Base-by-base conservation (phyloP, 1,140 invertebrate genomes). In the Drosophila ananassae region DNA sequence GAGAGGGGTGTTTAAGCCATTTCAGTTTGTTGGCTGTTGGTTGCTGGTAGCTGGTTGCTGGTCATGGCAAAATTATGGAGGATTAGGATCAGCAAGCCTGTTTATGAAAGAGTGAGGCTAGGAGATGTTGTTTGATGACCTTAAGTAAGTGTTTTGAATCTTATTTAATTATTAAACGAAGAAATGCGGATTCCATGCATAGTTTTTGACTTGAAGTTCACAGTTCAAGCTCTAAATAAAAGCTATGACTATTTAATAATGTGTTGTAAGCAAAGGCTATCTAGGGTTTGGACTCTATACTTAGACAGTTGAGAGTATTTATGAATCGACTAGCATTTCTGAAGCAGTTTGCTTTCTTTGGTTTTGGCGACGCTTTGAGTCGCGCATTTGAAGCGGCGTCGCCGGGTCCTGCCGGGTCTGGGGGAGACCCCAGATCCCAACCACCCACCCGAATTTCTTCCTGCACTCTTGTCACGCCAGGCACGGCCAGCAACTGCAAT, bases 401-500 rank as follows among this genome's bases (percentile, higher is more conserved):
- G 2, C 48, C 50, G 5, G 32, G 60, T 25, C 24, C 56, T 34
- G 2, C 48, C 54, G 12, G n/a, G 25, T 6, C 25, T 41, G 9
- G 9, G 4, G n/a, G 17, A 2, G 3, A 17, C 8, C 10, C 7
- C 22, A 21, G 52, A 51, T 46, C 58, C 22, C 52, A 46, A 50
- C 30, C 67, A 66, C 66, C 68, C 39, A 13, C 13, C 41, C 41
- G 41, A 22, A 47, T 47, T 47, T 47, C n/a, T 21, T 64, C 74
- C 60, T 78, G 75, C 73, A 73, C 74, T 76, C 83, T 87, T 89
- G 82, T 87, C 82, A 87, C 82, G 82, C 83, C 82, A 87, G 78
- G 74, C 77, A 89, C 78, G 78, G 74, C 83, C 60, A 77, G 77
- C 78, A 87, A 87, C 83, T 87, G 78, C 82, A 87, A 89, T 87